Conservation (phyloP, 2,888 invertebrate species). For the Zootermopsis nevadensis region DNA sequence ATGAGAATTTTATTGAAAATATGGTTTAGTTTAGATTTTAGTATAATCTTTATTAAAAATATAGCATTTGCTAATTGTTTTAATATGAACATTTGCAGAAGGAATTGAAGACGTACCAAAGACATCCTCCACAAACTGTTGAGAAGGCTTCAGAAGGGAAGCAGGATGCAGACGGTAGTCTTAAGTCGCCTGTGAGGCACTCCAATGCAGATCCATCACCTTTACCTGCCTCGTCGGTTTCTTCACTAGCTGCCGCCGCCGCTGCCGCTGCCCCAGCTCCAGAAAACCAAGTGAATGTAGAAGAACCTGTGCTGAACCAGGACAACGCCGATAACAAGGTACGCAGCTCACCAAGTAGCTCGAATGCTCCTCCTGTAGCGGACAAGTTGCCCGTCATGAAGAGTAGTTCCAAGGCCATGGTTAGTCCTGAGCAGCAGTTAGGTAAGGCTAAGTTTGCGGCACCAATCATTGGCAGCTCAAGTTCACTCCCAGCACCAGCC, state of each 20-base stretch:
- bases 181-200: not conserved
- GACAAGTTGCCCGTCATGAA: not conserved
- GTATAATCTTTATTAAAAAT: too few species aligned
- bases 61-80: too few species aligned
- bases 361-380: constrained; percentile 7
- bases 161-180: not conserved
- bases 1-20: too few species aligned
- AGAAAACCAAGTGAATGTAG: constrained; percentile 28
- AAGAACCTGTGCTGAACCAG: constrained; percentile 7
- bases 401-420: constrained; percentile 4
- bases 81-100: not conserved
- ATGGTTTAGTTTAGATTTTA: too few species aligned
- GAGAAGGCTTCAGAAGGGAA: not conserved
- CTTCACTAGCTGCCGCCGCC: not conserved
- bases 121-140: not conserved
- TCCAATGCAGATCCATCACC: constrained; percentile 4
- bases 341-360: constrained; percentile 17
- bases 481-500: not conserved
- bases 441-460: not conserved
- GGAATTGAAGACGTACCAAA: not conserved
- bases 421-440: not conserved
- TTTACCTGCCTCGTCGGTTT: not conserved
- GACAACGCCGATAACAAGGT: constrained; percentile 32
- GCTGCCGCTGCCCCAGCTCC: not conserved
- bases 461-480: not conserved